A percentile compares a stretch with the other conserved stretches of the same genome.
Evolutionary conservation across 1,140 invertebrate species (phyloP).

Genomic region (Heliconius eleuchia): DNA sequence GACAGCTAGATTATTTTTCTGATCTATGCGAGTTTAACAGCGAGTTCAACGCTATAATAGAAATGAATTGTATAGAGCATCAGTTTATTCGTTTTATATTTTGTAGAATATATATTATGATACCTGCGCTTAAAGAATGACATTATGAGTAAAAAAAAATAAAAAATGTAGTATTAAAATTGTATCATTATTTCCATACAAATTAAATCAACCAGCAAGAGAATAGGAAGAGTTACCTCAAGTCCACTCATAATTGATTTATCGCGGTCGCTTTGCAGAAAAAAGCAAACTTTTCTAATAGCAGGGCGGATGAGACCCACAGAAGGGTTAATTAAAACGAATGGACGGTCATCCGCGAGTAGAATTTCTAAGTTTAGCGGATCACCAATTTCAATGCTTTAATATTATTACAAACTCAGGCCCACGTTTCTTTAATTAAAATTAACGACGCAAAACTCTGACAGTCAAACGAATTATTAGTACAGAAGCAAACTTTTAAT

Average conservation of each 20-base stretch:
- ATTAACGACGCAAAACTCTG: slow-evolving; percentile 80
- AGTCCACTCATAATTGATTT: slow-evolving; percentile 63
- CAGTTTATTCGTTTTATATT: neutral
- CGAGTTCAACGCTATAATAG: slow-evolving; percentile 12
- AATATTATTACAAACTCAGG: slow-evolving; percentile 78
- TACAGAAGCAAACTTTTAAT: slow-evolving; percentile 79
- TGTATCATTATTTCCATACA: neutral
- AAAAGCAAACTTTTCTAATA: slow-evolving; percentile 60
- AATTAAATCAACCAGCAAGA: neutral
- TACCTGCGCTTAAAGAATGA: neutral
- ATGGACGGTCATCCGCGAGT: slow-evolving; percentile 72
- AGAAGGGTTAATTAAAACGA: slow-evolving; percentile 78
- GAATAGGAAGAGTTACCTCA: neutral
- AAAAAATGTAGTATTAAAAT: neutral
- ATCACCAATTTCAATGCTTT: slow-evolving; percentile 80
- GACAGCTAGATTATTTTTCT: slow-evolving; percentile 24
- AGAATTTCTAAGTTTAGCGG: slow-evolving; percentile 77
- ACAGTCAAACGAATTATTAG: slow-evolving; percentile 81
- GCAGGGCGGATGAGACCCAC: slow-evolving; percentile 59
- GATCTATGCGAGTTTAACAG: slow-evolving; percentile 14
- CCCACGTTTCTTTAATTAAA: slow-evolving; percentile 80
- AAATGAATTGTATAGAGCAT: slow-evolving; percentile 15
- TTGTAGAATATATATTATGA: neutral
- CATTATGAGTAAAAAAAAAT: neutral
- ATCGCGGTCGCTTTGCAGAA: slow-evolving; percentile 55